These are phyloP conservation scores for Paradoxurus hermaphroditus DNA, from an alignment of 2,113 vertebrate species.

Conservation along the genomic window DNA sequence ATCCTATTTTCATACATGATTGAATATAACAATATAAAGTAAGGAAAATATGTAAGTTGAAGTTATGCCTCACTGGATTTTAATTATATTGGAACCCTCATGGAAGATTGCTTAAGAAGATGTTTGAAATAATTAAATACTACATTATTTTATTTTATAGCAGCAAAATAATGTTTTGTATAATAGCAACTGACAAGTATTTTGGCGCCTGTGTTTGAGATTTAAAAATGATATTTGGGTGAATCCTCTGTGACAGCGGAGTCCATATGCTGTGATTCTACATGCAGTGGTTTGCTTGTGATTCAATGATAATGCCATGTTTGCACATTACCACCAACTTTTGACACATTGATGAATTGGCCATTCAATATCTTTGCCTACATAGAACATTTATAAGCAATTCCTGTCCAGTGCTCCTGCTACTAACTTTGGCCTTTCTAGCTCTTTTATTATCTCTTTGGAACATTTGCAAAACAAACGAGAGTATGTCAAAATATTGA, in stretches of 20 bases:
- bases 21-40: conserved; percentile 42
- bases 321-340: not conserved
- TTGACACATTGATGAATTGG: not conserved
- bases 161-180: conserved; percentile 10
- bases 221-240: not conserved
- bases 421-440: not conserved
- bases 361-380: not conserved
- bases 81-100: conserved; percentile 53
- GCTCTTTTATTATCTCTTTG: not conserved
- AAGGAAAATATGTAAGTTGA: conserved; percentile 62
- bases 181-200: not conserved
- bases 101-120: conserved; percentile 39
- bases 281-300: not conserved
- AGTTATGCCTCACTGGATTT: conserved; percentile 48
- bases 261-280: not conserved
- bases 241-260: not conserved
- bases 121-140: conserved; percentile 62
- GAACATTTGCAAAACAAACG: not conserved
- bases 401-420: not conserved
- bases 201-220: not conserved
- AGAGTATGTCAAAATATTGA: conserved; percentile 22
- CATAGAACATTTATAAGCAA: not conserved
- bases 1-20: conserved; percentile 53
- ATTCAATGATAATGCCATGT: not conserved
- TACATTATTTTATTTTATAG: conserved; percentile 33